phyloP scores from a whole-genome alignment of 2,888 invertebrate genomes.

The Oscheius onirici region DNA sequence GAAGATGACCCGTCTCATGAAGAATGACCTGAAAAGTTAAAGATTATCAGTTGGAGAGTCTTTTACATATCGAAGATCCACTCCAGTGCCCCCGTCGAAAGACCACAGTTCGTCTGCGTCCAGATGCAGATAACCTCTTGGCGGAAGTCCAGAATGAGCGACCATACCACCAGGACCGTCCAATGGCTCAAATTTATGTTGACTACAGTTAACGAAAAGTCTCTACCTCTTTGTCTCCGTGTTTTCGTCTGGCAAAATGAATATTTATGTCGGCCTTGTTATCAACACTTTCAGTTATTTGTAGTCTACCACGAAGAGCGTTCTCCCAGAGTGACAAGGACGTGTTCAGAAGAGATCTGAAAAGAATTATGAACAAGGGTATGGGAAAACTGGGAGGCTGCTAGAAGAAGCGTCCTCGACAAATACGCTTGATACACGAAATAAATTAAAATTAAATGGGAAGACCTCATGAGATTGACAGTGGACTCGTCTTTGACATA shows the following conservation, averaged over 20 bases:
- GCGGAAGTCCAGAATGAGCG: slow-evolving; percentile 67
- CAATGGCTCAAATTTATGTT: slow-evolving; percentile 35
- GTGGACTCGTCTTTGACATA: slow-evolving; percentile 31
- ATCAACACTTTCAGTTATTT: background rate
- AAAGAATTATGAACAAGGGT: no score
- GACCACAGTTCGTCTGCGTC: slow-evolving; percentile 63
- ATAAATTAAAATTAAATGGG: background rate
- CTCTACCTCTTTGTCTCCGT: slow-evolving; percentile 43
- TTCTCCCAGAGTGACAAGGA: slow-evolving; percentile 26
- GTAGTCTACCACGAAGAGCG: background rate
- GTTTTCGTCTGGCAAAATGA: slow-evolving; percentile 57
- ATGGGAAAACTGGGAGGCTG: no score
- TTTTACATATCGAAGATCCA: slow-evolving; percentile 37
- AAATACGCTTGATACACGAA: background rate
- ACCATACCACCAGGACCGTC: slow-evolving; percentile 61
- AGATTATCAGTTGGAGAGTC: background rate
- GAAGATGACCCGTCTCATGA: slow-evolving; percentile 69
- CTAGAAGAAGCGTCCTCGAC: no score
- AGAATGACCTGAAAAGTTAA: slow-evolving; percentile 55
- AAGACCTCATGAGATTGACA: slow-evolving; percentile 9
- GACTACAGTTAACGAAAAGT: background rate
- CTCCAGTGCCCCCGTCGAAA: slow-evolving; percentile 26
- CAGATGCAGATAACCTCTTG: slow-evolving; percentile 64
- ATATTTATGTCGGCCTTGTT: slow-evolving; percentile 54
- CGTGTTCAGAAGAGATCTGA: slow-evolving; percentile 24